Evolutionary conservation across 2,797 vertebrate genomes (phyloP), one percentile per base, ranked within the genome.

Genomic region (Serranus cabrilla): DNA sequence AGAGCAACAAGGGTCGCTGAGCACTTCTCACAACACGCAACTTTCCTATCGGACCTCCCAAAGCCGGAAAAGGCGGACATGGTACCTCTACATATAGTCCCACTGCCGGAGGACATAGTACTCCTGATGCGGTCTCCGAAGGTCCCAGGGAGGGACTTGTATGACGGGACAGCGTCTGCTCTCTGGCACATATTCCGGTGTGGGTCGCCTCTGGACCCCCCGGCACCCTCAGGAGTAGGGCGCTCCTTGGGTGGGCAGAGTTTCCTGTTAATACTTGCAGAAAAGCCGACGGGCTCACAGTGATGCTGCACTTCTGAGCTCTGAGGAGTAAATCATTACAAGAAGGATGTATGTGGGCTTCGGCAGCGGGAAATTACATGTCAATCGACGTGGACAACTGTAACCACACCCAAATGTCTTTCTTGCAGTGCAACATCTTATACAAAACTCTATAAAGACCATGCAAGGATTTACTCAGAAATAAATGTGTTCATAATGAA

Each of bases 1-100:
- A 99, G 95, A 87, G 95, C 96, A 80, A 96, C 96, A 80, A 98
- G 95, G 89, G 96, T 96, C 81, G 96, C 95, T 18, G 94, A 96
- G 93, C 98, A 99, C 90, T 96, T 97, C 83, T 98, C 97, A 81
- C 98, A 99, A 87, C 87, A 82, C 59, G 95, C 95, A 89, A 94
- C 95, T 82, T 97, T 96, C 72, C 95, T 87, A 21, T 96, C 96
- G 0, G 95, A 94, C 70, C 95, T 94, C 40, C 94, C 94, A n/a
- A 92, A 95, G 65, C 94, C 95, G 67, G 95, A 93, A 78, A 90
- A 93, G 81, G 91, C 95, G 3, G 94, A 94, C 69, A 93, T 93
- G 0, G 94, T 90, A 25, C 95, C 94, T 70, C 95, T 94, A 1
- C 73, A 73, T 2, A 77, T 2, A 0, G 96, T 96, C 85, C 96